Conservation (phyloP, 2,797 vertebrate species). For the Pampus argenteus region DNA sequence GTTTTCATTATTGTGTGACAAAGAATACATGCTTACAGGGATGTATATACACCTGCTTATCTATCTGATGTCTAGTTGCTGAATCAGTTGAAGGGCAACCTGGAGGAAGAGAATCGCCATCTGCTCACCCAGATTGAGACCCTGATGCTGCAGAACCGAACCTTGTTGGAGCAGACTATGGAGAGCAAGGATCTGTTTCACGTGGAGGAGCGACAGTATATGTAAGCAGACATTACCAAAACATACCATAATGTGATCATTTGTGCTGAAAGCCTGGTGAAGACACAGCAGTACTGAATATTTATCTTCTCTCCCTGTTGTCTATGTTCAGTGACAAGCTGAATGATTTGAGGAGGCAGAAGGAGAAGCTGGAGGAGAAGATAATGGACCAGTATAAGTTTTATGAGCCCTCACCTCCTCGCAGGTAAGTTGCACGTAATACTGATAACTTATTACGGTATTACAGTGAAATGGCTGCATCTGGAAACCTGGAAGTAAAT, state of each 20-base stretch:
- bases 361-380: conserved; percentile 99
- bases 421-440: conserved; percentile 84
- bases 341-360: conserved; percentile 96
- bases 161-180: conserved; percentile 96
- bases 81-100: conserved; percentile 96
- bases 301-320: not conserved
- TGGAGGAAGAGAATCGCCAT: conserved; percentile 98
- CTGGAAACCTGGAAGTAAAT: too few relatives aligned
- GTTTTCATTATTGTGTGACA: not conserved
- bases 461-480: not conserved
- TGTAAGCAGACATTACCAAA: conserved; percentile 80
- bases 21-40: not conserved
- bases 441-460: not conserved
- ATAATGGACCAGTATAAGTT: conserved; percentile 99
- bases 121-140: conserved; percentile 96
- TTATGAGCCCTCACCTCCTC: conserved; percentile 95
- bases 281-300: too few relatives aligned
- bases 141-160: conserved; percentile 96
- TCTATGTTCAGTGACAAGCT: conserved; percentile 90
- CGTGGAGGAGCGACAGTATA: conserved; percentile 97
- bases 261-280: too few relatives aligned
- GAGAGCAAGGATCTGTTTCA: conserved; percentile 99
- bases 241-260: not conserved
- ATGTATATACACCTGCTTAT: not conserved
- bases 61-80: conserved; percentile 84